Evolutionary conservation across 2,797 vertebrate species (phyloP), one percentile per base, ranked within the genome.

Genomic region (Myripristis jacobus): DNA sequence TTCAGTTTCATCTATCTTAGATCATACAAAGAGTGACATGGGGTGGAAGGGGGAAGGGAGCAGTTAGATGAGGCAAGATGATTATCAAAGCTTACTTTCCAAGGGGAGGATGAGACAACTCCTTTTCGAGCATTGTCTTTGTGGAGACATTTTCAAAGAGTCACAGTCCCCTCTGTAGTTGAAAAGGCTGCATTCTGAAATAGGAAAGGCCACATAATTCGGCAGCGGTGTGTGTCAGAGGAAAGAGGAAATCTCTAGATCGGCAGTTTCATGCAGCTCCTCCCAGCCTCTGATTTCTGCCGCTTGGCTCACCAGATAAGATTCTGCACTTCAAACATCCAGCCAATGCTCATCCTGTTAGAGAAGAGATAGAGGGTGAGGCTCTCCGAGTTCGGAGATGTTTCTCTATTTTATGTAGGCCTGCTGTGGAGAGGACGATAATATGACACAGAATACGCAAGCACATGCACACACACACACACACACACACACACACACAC

Each of bases 251-350:
- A 86, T 88, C 86, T 88, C 64, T 67, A 85, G 83, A 92, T 91
- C 83, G 80, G 72, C 79, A 86, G 82, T 76, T 91, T 87, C 79
- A 66, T 69, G 82, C 75, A 61, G 83, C 87, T 87, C 81, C 80
- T 75, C 81, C 78, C 75, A 11, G 68, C 71, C 76, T 87, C 75
- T 85, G 86, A 89, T 91, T 88, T 82, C 72, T 78, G 79, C 80
- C 19, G 81, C 87, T 84, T 81, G 85, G 86, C 70, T 74, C 68
- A 65, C 69, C 83, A 86, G 91, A 92, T 89, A 89, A 91, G 84
- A 89, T 87, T 85, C 80, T 54, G 36, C 70, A 88, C 84, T 88
- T 91, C 87, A 90, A 90, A 90, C 85, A 73, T 82, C 68, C 78
- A 82, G 82, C 79, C 80, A 61, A 36, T 71, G 69, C 78, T 88